phyloP scores from a whole-genome alignment of 2,888 invertebrate species.

The Thalpophila matura region DNA sequence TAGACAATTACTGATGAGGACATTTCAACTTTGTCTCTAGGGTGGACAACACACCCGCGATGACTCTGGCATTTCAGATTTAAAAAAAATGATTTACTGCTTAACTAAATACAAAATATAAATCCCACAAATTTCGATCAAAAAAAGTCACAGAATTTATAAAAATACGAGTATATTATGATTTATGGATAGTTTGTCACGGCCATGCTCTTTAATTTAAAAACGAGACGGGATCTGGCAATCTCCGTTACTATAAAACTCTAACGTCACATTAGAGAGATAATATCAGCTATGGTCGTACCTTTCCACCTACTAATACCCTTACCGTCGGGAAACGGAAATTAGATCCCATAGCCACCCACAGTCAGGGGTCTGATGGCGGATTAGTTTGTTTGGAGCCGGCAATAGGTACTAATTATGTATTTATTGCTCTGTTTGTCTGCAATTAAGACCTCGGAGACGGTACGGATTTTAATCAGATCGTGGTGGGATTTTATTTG shows the following conservation, averaged over 20 bases:
- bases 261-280: background rate
- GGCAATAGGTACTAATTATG: conserved; percentile 48
- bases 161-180: too few species aligned
- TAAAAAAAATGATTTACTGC: too few species aligned
- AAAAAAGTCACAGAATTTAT: too few species aligned
- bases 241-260: conserved; percentile 9
- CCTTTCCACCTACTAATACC: conserved; percentile 48
- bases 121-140: too few species aligned
- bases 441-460: conserved; percentile 23
- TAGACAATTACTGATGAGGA: too few species aligned
- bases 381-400: conserved; percentile 50
- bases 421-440: conserved; percentile 40
- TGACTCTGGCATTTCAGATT: too few species aligned
- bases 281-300: conserved; percentile 15
- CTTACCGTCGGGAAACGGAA: conserved; percentile 52
- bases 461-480: conserved; percentile 25
- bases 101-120: too few species aligned
- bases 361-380: conserved; percentile 26
- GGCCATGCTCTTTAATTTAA: too few species aligned
- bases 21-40: too few species aligned
- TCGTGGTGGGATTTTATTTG: conserved; percentile 3
- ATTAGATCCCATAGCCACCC: conserved; percentile 47
- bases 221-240: too few species aligned
- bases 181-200: too few species aligned
- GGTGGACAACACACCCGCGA: too few species aligned